Percentiles rank a stretch among this genome's conserved stretches.
Evolutionary conservation across 2,888 invertebrate species (phyloP).

Genomic region (Metallyticus violacea): DNA sequence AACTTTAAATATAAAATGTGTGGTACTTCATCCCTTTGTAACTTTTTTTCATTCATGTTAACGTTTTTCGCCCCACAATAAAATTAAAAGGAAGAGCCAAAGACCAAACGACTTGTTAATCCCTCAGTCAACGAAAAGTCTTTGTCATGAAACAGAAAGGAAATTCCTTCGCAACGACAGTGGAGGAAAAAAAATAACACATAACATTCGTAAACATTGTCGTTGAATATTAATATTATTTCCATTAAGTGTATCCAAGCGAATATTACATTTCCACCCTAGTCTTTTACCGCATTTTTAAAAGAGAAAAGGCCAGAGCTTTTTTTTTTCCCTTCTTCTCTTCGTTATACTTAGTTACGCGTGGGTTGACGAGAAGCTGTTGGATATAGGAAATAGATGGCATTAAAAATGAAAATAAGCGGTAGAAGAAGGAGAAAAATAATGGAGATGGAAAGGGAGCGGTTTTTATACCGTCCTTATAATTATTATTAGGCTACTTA

Average conservation of each 20-base stretch:
- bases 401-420: conserved; percentile 13
- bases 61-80: neutral
- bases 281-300: neutral
- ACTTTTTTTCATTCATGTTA: neutral
- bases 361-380: conserved; percentile 17
- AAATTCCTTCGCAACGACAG: neutral
- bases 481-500: neutral
- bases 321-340: neutral
- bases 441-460: neutral
- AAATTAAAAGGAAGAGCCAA: neutral
- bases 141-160: neutral
- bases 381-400: conserved; percentile 23
- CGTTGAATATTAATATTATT: conserved; percentile 19
- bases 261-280: conserved; percentile 16
- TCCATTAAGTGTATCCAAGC: conserved; percentile 24
- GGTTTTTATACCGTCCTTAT: neutral
- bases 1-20: neutral
- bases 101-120: neutral
- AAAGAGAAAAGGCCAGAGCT: neutral
- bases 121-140: neutral
- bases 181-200: neutral
- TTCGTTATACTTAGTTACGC: conserved; percentile 11
- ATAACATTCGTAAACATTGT: conserved; percentile 3
- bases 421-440: neutral
- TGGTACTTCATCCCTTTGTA: neutral